A percentile compares a stretch with the other conserved stretches of the same genome.
phyloP scores from a whole-genome alignment of 2,888 invertebrate genomes.

The Pachycephus smyrnensis region DNA sequence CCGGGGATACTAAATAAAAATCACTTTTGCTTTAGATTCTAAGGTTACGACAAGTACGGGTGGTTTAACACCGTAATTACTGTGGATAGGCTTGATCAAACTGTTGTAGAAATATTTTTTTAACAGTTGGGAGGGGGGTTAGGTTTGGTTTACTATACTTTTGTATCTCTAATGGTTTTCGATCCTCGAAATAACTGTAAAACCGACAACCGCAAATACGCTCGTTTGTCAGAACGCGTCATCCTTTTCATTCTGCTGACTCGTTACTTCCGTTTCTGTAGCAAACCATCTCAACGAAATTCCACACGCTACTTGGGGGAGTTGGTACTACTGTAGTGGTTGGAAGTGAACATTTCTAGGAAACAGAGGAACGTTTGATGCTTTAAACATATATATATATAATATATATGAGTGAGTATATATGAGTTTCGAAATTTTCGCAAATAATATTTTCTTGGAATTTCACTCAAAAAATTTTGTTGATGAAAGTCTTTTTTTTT shows the following conservation, averaged over 20 bases:
- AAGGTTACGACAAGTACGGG: too few species aligned
- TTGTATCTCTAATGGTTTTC: not conserved
- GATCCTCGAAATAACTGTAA: not conserved
- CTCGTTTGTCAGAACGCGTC: not conserved
- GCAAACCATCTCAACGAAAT: not conserved
- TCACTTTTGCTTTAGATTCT: not conserved
- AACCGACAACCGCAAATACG: not conserved
- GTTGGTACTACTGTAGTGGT: not conserved
- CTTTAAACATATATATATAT: too few species aligned
- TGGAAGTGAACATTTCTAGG: not conserved
- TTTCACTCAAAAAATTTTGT: not conserved
- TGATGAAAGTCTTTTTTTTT: not conserved
- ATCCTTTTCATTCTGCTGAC: not conserved
- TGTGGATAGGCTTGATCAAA: not conserved
- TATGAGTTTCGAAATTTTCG: too few species aligned
- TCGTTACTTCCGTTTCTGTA: not conserved
- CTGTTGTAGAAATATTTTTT: not conserved
- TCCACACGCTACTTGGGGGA: not conserved
- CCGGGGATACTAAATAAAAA: not conserved
- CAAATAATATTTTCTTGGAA: not conserved
- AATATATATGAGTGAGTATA: too few species aligned
- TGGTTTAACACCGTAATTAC: not conserved
- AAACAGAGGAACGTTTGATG: too few species aligned
- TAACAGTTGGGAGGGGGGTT: not conserved
- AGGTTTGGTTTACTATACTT: not conserved